Conservation (phyloP, 2,113 vertebrate genomes). For the Centropus bengalensis region DNA sequence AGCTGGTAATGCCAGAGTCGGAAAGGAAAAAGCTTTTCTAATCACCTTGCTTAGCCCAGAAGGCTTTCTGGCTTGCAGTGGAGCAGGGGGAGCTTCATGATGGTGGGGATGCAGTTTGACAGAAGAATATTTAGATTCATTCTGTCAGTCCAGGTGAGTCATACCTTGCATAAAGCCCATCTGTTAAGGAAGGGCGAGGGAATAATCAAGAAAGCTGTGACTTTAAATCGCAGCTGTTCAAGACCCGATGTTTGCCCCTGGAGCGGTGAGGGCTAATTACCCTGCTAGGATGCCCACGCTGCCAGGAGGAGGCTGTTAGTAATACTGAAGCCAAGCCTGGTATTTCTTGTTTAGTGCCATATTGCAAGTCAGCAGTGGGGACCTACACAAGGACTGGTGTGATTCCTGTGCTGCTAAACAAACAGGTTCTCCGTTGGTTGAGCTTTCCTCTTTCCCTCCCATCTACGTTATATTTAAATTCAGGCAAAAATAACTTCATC, state of each 20-base stretch:
- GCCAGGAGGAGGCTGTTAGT: background rate
- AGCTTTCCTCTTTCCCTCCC: background rate
- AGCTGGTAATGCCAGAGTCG: background rate
- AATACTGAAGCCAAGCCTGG: background rate
- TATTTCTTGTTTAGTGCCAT: background rate
- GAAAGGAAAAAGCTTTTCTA: background rate
- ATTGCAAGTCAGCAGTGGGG: background rate
- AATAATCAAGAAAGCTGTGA: conserved; percentile 36
- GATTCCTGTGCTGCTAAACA: background rate
- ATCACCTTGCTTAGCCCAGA: background rate
- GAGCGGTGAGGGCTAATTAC: conserved; percentile 36
- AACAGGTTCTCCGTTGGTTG: background rate
- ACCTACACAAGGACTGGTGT: background rate
- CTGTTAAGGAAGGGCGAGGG: conserved; percentile 20
- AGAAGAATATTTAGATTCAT: conserved; percentile 16
- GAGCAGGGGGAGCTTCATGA: background rate
- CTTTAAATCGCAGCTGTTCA: conserved; percentile 38
- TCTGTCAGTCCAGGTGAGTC: conserved; percentile 51
- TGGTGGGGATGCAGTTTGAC: conserved; percentile 10
- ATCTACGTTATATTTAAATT: background rate
- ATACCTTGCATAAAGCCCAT: conserved; percentile 41
- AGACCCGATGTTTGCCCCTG: background rate
- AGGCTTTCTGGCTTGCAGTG: background rate
- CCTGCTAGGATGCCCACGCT: background rate
- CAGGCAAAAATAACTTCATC: background rate